Conservation (phyloP, 2,888 invertebrate genomes). For the Tetramorium bicarinatum region DNA sequence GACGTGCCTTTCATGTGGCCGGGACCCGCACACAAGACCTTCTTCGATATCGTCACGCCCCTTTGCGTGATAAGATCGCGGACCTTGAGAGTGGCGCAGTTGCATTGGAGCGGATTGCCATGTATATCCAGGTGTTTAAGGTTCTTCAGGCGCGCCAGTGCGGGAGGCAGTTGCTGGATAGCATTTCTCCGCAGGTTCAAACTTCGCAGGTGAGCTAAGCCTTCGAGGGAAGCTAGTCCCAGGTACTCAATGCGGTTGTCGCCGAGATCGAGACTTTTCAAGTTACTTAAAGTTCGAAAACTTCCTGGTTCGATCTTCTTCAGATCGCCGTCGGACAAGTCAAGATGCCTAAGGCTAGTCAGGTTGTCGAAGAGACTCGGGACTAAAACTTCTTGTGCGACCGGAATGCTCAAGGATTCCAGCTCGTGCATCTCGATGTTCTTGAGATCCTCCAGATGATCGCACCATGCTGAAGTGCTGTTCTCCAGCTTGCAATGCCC, state of each 20-base stretch:
- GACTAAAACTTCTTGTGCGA: conserved; percentile 66
- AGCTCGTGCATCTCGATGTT: conserved; percentile 79
- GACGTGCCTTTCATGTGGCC: conserved; percentile 87
- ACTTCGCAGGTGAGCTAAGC: conserved; percentile 88
- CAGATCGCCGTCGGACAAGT: conserved; percentile 89
- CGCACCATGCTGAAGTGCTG: conserved; percentile 76
- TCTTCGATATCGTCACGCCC: conserved; percentile 82
- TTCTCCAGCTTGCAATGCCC: conserved; percentile 78
- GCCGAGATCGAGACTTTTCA: conserved; percentile 88
- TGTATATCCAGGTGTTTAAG: conserved; percentile 90
- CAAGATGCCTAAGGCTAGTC: conserved; percentile 89
- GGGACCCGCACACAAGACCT: conserved; percentile 88
- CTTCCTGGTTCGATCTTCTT: conserved; percentile 88
- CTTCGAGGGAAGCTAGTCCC: conserved; percentile 87
- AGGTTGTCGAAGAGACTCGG: conserved; percentile 87
- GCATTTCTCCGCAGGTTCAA: conserved; percentile 90
- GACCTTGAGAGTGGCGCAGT: conserved; percentile 90
- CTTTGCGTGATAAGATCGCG: conserved; percentile 88
- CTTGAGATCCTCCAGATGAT: conserved; percentile 79
- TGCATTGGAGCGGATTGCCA: conserved; percentile 91
- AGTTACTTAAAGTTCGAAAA: conserved; percentile 88
- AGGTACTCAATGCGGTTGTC: conserved; percentile 88
- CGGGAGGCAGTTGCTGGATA: conserved; percentile 88
- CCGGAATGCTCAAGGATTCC: conserved; percentile 73
- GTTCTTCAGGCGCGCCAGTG: conserved; percentile 87